Evolutionary conservation across 2,113 vertebrate genomes (phyloP).

Genomic region (Sylvicapra grimmia): DNA sequence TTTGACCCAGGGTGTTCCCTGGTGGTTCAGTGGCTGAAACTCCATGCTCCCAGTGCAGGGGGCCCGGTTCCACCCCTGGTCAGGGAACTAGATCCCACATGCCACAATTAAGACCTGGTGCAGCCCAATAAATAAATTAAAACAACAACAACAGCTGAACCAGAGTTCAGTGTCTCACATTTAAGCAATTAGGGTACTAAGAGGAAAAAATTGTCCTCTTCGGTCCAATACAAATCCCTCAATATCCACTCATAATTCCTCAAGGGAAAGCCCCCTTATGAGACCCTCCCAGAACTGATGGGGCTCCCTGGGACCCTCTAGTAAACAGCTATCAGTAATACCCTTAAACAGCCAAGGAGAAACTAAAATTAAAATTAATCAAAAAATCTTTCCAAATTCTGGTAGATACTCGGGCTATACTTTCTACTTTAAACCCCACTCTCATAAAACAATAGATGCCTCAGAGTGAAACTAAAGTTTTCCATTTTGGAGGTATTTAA

Average conservation of each 20-base stretch:
- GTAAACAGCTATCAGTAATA: not conserved
- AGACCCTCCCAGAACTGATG: not conserved
- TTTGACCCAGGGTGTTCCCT: not conserved
- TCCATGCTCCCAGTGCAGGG: not conserved
- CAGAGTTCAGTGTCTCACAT: not conserved
- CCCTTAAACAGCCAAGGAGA: not conserved
- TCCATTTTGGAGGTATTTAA: not conserved
- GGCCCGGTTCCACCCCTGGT: not conserved
- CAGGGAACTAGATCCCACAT: not conserved
- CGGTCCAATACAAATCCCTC: not conserved
- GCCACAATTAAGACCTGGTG: not conserved
- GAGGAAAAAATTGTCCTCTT: not conserved
- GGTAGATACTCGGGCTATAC: not conserved
- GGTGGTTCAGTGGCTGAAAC: not conserved
- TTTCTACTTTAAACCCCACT: not conserved
- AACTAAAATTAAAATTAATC: not conserved
- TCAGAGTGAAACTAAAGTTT: not conserved
- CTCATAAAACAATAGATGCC: not conserved
- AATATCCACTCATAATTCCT: not conserved
- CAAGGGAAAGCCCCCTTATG: not conserved
- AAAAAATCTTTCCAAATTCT: not conserved
- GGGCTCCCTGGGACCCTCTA: not conserved
- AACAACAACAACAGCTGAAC: not conserved
- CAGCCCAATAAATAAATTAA: not conserved
- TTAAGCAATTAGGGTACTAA: not conserved